phyloP scores from a whole-genome alignment of 2,888 invertebrate species.

The Lissocephala sabroskyi region DNA sequence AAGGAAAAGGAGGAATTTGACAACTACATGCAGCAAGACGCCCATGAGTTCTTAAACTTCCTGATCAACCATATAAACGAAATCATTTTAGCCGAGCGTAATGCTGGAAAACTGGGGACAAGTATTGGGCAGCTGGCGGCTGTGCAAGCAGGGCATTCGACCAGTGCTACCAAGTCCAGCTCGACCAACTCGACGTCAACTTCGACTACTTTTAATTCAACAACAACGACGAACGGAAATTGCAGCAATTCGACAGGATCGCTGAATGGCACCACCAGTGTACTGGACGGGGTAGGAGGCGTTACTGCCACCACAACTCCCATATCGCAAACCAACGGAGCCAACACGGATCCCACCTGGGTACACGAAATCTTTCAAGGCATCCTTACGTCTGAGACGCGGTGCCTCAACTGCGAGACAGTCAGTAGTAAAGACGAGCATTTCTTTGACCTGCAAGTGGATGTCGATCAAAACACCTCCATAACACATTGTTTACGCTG shows the following conservation, averaged over 20 bases:
- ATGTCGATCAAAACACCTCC: slow-evolving; percentile 99
- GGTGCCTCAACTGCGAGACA: slow-evolving; percentile 99
- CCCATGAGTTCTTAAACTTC: slow-evolving; percentile 99
- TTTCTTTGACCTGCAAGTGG: slow-evolving; percentile 98
- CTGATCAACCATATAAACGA: slow-evolving; percentile 98
- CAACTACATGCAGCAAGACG: slow-evolving; percentile 99
- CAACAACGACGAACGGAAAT: slow-evolving; percentile 57
- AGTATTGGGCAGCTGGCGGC: slow-evolving; percentile 25
- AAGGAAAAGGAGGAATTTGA: slow-evolving; percentile 99
- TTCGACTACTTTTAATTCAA: slow-evolving; percentile 50
- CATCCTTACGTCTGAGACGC: slow-evolving; percentile 98
- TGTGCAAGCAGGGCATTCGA: slow-evolving; percentile 2
- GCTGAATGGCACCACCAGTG: slow-evolving; percentile 53
- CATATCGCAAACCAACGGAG: slow-evolving; percentile 68
- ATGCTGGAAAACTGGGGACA: slow-evolving; percentile 47
- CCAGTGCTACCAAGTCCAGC: slow-evolving; percentile 35
- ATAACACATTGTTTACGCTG: slow-evolving; percentile 98
- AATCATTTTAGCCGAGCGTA: slow-evolving; percentile 88
- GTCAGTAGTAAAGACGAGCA: slow-evolving; percentile 99
- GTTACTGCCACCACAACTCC: slow-evolving; percentile 52
- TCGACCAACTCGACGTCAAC: slow-evolving; percentile 60
- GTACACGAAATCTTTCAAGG: slow-evolving; percentile 99
- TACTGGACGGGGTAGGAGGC: slow-evolving; percentile 37
- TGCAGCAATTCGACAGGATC: slow-evolving; percentile 65
- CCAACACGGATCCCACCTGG: slow-evolving; percentile 92